Evolutionary conservation across 2,888 invertebrate species (phyloP).

Genomic region (Morpho helenor): DNA sequence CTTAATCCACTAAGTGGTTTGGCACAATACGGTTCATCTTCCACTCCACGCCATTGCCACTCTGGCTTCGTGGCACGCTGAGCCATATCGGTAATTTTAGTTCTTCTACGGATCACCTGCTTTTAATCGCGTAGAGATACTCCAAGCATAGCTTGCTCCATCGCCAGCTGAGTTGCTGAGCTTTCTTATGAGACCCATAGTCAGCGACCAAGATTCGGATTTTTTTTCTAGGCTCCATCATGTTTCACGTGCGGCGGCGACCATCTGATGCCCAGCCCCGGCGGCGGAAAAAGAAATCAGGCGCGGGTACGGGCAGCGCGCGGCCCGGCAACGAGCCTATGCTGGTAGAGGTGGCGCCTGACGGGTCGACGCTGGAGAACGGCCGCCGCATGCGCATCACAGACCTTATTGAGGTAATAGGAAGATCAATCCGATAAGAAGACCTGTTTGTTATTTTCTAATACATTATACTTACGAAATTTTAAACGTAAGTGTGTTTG

Average conservation of each 20-base stretch:
- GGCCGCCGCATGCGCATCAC: conserved; percentile 81
- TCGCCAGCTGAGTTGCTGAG: too few relatives aligned
- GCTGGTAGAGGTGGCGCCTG: conserved; percentile 90
- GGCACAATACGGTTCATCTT: too few relatives aligned
- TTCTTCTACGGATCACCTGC: too few relatives aligned
- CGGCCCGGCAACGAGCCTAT: conserved; percentile 80
- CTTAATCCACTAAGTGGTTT: too few relatives aligned
- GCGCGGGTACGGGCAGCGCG: conserved; percentile 68
- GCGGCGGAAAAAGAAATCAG: conserved; percentile 90
- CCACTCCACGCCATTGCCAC: too few relatives aligned
- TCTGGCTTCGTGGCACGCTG: too few relatives aligned
- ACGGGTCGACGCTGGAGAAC: conserved; percentile 82
- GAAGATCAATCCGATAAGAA: not conserved
- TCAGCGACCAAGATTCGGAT: not conserved
- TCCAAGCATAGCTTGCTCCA: too few relatives aligned
- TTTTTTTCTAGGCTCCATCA: conserved; percentile 89
- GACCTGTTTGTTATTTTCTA: not conserved
- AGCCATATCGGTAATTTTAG: too few relatives aligned
- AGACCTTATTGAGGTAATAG: conserved; percentile 82
- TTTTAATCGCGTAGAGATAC: too few relatives aligned
- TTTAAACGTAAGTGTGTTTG: too few relatives aligned
- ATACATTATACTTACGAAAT: too few relatives aligned
- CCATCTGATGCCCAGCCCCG: conserved; percentile 94
- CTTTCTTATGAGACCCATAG: too few relatives aligned
- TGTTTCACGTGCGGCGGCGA: conserved; percentile 97